A percentile compares a stretch with the other conserved stretches of the same genome.
phyloP scores from a whole-genome alignment of 2,888 invertebrate genomes.

The Amblyteles armatorius region DNA sequence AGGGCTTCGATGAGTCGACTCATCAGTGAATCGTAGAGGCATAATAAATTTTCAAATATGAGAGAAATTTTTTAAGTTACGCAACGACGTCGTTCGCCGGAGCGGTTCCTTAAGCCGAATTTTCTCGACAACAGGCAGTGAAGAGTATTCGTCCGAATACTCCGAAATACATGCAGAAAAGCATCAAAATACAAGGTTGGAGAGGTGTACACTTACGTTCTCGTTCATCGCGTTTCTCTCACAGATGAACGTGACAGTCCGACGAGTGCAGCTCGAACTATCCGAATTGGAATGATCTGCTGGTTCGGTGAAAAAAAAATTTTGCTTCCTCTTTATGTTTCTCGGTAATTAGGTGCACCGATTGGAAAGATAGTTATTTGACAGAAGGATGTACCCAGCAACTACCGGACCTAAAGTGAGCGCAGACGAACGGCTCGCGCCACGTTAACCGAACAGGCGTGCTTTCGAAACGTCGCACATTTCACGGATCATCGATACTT shows the following conservation, averaged over 20 bases:
- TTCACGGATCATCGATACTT: background rate
- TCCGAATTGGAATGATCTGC: conserved; percentile 1
- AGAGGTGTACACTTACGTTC: conserved; percentile 49
- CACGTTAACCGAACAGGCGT: conserved; percentile 40
- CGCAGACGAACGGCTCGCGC: conserved; percentile 23
- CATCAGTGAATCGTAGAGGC: background rate
- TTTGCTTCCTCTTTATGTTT: conserved; percentile 45
- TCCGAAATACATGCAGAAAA: conserved; percentile 16
- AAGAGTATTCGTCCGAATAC: background rate
- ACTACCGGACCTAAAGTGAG: conserved; percentile 62
- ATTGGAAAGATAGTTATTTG: conserved; percentile 66
- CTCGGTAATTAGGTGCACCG: conserved; percentile 61
- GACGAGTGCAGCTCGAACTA: background rate
- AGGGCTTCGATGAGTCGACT: background rate
- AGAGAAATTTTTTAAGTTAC: background rate
- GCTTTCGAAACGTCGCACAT: conserved; percentile 19
- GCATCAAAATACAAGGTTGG: conserved; percentile 56
- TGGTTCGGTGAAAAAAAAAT: conserved; percentile 39
- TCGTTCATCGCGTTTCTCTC: conserved; percentile 38
- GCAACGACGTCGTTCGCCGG: background rate
- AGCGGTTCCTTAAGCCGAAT: background rate
- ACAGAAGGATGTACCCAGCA: conserved; percentile 67
- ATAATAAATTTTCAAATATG: background rate
- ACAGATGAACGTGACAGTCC: background rate
- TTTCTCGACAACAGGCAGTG: background rate